Evolutionary conservation across 2,888 invertebrate species (phyloP).

Genomic region (Ectemnius continuus): DNA sequence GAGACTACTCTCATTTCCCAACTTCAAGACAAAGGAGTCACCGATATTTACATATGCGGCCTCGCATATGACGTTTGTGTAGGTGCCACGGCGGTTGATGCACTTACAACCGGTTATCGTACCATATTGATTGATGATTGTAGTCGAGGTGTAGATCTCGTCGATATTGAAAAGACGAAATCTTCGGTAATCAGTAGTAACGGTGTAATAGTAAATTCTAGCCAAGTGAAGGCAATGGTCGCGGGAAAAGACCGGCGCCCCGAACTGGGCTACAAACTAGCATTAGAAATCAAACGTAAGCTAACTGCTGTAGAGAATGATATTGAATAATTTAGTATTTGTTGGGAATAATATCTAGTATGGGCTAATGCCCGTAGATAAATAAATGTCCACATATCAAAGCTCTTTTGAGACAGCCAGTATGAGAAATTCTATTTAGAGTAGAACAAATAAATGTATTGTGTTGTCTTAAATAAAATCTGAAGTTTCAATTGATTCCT

Average conservation of each 20-base stretch:
- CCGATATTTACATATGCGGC: conserved; percentile 96
- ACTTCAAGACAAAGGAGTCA: conserved; percentile 88
- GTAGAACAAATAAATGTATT: conserved; percentile 3
- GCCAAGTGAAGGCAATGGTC: conserved; percentile 91
- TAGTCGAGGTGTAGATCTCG: conserved; percentile 90
- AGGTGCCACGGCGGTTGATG: conserved; percentile 92
- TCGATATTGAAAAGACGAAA: conserved; percentile 91
- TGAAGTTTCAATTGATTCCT: too few relatives aligned
- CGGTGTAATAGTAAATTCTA: conserved; percentile 89
- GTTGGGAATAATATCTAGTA: conserved; percentile 14
- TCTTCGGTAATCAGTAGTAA: conserved; percentile 86
- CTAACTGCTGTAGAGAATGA: conserved; percentile 27
- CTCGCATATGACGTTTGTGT: conserved; percentile 98
- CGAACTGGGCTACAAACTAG: conserved; percentile 92
- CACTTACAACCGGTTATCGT: conserved; percentile 93
- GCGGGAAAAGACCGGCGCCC: conserved; percentile 92
- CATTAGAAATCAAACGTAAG: conserved; percentile 85
- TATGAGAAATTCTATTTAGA: background rate
- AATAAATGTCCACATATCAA: too few relatives aligned
- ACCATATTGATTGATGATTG: conserved; percentile 94
- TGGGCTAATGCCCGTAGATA: too few relatives aligned
- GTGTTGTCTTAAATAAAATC: too few relatives aligned
- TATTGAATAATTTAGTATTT: conserved; percentile 27
- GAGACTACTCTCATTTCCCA: conserved; percentile 91
- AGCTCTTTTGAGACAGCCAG: too few relatives aligned